Conservation (phyloP, 2,113 vertebrate species). For the Myiozetetes cayanensis region DNA sequence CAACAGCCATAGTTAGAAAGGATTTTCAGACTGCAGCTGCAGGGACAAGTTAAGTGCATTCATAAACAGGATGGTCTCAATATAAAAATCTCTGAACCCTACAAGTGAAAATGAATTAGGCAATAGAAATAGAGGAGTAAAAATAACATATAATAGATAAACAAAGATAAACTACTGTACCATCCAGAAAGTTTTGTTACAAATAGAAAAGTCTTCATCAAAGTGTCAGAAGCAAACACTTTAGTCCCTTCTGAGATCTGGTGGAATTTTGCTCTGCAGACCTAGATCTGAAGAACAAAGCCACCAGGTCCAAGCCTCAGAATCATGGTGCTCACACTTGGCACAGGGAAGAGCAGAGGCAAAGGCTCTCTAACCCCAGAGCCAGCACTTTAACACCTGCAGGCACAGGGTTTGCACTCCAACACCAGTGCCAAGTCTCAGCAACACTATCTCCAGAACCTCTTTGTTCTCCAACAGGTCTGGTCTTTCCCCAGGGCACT, state of each 20-base stretch:
- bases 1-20: neutral
- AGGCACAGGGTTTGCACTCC: no score
- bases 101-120: neutral
- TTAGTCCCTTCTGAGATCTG: neutral
- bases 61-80: neutral
- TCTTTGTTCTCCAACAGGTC: rapidly evolving
- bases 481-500: neutral
- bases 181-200: neutral
- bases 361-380: neutral
- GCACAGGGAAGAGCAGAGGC: neutral
- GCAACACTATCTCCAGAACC: rapidly evolving
- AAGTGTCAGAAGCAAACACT: neutral
- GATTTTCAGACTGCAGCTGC: neutral
- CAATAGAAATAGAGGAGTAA: neutral
- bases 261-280: neutral
- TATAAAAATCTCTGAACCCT: neutral
- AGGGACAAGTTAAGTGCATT: neutral
- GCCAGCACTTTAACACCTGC: rapidly evolving
- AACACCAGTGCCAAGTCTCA: rapidly evolving
- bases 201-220: neutral
- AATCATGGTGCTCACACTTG: rapidly evolving
- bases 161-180: neutral
- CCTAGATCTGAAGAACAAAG: neutral
- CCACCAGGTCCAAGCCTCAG: neutral
- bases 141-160: neutral